phyloP scores from a whole-genome alignment of 2,113 vertebrate genomes.

The Hydrochoerus hydrochaeris region DNA sequence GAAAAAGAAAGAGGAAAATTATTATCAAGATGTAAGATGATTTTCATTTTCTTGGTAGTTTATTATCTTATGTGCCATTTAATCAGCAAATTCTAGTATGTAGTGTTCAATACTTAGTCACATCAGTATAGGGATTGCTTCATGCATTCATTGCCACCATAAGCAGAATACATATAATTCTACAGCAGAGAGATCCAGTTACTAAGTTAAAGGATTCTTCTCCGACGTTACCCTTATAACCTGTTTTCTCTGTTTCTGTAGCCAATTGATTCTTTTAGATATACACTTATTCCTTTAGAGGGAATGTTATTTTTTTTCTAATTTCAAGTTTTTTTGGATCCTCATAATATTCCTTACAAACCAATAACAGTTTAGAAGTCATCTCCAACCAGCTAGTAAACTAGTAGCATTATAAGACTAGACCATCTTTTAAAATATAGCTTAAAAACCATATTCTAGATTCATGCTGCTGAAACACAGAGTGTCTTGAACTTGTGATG shows the following conservation, averaged over 20 bases:
- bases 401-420: not conserved
- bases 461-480: not conserved
- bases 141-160: not conserved
- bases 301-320: not conserved
- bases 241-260: not conserved
- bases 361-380: not conserved
- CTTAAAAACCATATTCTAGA: not conserved
- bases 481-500: not conserved
- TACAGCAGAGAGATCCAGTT: not conserved
- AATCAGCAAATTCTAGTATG: not conserved
- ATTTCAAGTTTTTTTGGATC: not conserved
- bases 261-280: not conserved
- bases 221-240: not conserved
- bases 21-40: not conserved
- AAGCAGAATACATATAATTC: not conserved
- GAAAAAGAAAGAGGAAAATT: not conserved
- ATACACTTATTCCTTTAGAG: not conserved
- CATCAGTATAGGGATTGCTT: not conserved
- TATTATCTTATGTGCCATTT: conserved; percentile 12
- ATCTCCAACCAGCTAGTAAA: not conserved
- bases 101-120: not conserved
- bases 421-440: not conserved
- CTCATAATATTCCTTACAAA: not conserved
- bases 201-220: not conserved
- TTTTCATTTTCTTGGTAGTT: conserved; percentile 32